Evolutionary conservation across 2,113 vertebrate genomes (phyloP).

Genomic region (Bufo gargarizans): DNA sequence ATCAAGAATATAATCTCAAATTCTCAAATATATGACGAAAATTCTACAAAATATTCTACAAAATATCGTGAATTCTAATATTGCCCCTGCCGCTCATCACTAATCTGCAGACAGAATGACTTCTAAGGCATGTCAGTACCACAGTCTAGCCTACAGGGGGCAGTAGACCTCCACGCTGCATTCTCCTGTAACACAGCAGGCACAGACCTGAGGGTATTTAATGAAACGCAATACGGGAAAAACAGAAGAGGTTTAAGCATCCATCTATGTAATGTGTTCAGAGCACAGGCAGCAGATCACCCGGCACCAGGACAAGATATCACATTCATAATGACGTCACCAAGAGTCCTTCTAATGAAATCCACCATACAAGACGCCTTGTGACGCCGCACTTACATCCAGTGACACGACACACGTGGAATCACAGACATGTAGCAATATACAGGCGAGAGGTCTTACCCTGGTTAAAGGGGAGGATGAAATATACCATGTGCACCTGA

Average conservation of each 20-base stretch:
- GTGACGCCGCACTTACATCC: neutral
- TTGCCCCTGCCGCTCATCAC: too few species aligned
- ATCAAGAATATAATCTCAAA: too few species aligned
- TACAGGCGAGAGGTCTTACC: neutral
- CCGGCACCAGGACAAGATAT: neutral
- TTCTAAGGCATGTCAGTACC: neutral
- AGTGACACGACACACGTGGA: neutral
- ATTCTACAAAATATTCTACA: too few species aligned
- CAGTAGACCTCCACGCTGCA: constrained; percentile 33
- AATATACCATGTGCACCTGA: too few species aligned
- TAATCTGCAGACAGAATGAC: neutral
- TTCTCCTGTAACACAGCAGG: neutral
- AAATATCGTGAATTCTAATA: too few species aligned
- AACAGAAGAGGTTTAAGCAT: constrained; percentile 6
- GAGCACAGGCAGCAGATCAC: neutral
- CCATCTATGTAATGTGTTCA: constrained; percentile 23
- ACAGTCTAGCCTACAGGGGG: constrained; percentile 21
- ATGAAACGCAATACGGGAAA: constrained; percentile 12
- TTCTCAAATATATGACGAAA: too few species aligned
- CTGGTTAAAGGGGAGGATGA: too few species aligned
- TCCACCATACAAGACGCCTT: neutral
- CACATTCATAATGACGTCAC: constrained; percentile 28
- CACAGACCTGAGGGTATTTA: neutral
- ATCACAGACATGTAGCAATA: neutral
- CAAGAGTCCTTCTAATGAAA: constrained; percentile 24